Conservation (phyloP, 53 echinoderm and acorn worm genomes). For the Arbacia lixula region DNA sequence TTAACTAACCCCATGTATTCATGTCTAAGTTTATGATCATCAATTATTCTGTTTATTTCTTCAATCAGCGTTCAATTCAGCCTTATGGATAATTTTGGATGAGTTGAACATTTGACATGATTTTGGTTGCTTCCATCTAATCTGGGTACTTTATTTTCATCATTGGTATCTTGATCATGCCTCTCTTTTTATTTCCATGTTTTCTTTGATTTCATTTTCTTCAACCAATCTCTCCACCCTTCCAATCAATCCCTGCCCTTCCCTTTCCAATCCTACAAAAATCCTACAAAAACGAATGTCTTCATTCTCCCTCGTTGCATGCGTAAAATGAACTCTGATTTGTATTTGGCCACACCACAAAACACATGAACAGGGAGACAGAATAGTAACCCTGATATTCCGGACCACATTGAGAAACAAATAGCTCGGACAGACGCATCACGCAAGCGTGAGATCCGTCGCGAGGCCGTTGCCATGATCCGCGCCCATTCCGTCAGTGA, state of each 20-base stretch:
- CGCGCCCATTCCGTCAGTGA: conserved; percentile 25
- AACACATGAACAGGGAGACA: conserved; percentile 9
- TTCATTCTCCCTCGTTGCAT: no score
- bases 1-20: not conserved
- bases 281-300: no score
- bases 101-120: conserved; percentile 40
- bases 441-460: conserved; percentile 40
- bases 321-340: no score
- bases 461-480: conserved; percentile 47
- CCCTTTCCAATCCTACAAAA: no score
- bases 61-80: conserved; percentile 1
- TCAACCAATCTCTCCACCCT: conserved; percentile 1
- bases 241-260: conserved; percentile 20
- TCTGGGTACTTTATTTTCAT: conserved; percentile 26
- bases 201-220: not conserved
- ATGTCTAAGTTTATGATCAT: not conserved
- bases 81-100: conserved; percentile 34
- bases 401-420: not conserved
- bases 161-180: conserved; percentile 12
- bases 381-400: conserved; percentile 42
- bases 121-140: conserved; percentile 24
- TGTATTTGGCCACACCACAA: not conserved
- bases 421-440: conserved; percentile 28
- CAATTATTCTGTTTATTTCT: conserved; percentile 15
- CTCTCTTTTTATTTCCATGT: conserved; percentile 27